Evolutionary conservation across 92 coral and sea anemone species (phyloP).

Genomic region (Bergia puertoricense): DNA sequence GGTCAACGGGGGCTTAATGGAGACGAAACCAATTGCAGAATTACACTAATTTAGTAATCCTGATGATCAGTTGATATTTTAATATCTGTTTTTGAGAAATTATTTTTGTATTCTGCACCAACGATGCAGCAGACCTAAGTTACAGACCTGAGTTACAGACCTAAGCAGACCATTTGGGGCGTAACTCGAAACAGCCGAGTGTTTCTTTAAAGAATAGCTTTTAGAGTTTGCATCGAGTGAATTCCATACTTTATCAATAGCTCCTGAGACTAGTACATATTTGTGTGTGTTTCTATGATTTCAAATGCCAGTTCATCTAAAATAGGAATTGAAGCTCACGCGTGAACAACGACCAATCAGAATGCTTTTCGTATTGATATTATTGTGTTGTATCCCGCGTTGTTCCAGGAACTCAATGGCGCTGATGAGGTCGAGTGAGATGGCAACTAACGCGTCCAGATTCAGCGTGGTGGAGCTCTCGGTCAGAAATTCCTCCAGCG

Average conservation of each 20-base stretch:
- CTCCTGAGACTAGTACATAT: neutral
- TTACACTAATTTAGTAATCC: no score
- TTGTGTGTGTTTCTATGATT: neutral
- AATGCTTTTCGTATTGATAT: slow-evolving; percentile 53
- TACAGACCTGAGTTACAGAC: no score
- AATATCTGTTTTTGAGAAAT: no score
- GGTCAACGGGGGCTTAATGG: no score
- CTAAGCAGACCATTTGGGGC: no score
- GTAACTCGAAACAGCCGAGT: neutral
- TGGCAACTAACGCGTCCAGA: slow-evolving; percentile 45
- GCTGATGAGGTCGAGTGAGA: slow-evolving; percentile 60
- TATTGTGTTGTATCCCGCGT: slow-evolving; percentile 54
- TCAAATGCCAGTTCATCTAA: neutral
- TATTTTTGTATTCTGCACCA: no score
- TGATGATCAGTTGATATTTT: no score
- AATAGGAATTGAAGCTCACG: slow-evolving; percentile 14
- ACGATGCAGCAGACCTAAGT: no score
- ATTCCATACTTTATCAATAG: no score
- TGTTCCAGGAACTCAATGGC: slow-evolving; percentile 64
- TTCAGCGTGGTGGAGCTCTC: slow-evolving; percentile 52
- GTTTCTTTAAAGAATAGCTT: neutral
- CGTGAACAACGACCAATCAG: slow-evolving; percentile 54
- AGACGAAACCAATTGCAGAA: no score
- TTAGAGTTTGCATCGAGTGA: no score
- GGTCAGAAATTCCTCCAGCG: slow-evolving; percentile 57